Base-by-base conservation (phyloP, 2,797 vertebrate genomes). In the Catharus ustulatus region DNA sequence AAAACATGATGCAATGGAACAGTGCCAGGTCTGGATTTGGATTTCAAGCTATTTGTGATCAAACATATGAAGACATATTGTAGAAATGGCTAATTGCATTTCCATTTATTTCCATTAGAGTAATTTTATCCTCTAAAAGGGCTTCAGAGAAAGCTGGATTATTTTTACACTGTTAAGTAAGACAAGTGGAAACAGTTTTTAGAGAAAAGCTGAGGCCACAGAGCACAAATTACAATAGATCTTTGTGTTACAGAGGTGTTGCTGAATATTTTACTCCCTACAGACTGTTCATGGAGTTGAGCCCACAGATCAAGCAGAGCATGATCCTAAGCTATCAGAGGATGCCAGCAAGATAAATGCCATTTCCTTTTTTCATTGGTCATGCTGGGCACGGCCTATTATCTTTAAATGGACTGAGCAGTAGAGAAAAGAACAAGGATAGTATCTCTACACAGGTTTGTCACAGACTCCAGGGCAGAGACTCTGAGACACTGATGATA, bases 301-400 rank as follows among this genome's bases (percentile, higher is more conserved):
- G 69, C 55, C 51, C 69, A 52, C 9, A 11, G 89, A 96, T 91
- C 91, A 92, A 89, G 69, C 84, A 92, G 59, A 91, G 30, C 74
- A 81, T 22, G 59, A 55, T 93, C 73, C 79, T 88, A 88, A 92
- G 1, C 89, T 89, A 93, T 88, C 69, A 92, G 67, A 91, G 74
- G 87, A 97, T 91, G 73, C 38, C 59, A 88, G 73, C 24, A 88
- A 82, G 91, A 92, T 82, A 96, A 92, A 96, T 91, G 63, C 6
- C 6, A 3, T 86, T 91, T 89, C 81, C 40, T 30, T 79, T 93
- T 92, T 93, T 54, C 63, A 88, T 63, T 94, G 94, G 91, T 88
- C 92, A 84, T 93, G 86, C 78, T 93, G 87, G 83, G 67, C 67
- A 97, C 26, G 74, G 69, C 71, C 76, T 81, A 88, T 91, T 96